Evolutionary conservation across 2,113 vertebrate genomes (phyloP), one percentile per base, ranked within the genome.

Genomic region (Dermatemys mawii): DNA sequence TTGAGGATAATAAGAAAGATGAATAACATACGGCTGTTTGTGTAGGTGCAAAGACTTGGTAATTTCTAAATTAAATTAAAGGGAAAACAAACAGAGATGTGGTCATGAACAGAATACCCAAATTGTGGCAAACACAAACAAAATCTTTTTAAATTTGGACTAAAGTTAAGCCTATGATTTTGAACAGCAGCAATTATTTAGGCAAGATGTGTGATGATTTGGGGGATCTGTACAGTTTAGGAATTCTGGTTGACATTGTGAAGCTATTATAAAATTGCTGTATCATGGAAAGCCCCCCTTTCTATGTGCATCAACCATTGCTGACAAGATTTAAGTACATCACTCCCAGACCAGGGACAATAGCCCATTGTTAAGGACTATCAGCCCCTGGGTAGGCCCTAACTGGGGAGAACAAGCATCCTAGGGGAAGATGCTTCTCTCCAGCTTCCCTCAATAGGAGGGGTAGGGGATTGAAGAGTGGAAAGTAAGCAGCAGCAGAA

Each of bases 1-100:
- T 97, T 97, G 93, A 96, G 97, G 97, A 96, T 97, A 98, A 96
- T 97, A 95, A 96, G 96, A 96, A 96, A 95, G 95, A 98, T 94
- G 85, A 96, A 94, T 93, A 97, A 89, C 97, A 96, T 95, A 90
- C 83, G 95, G 94, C 73, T 26, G 50, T 88, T 94, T 29, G 19
- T 83, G 80, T 83, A 97, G 97, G 97, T 98, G 92, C 90, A 92
- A 83, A 85, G 85, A 82, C 89, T 94, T 87, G 94, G 79, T 95
- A 97, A 96, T 97, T 97, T 97, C 94, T 92, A 96, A 97, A 98
- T 97, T 96, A 96, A 55, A 89, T 96, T 95, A 96, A 96, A 96
- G 84, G 91, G 85, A 88, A 51, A 94, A 85, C 93, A 46, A 90
- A 50, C 75, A 87, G 87, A 96, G 90, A 94, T 75, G 89, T 60